phyloP scores from a whole-genome alignment of 1,140 invertebrate genomes.

The Brachionus koreanus region DNA sequence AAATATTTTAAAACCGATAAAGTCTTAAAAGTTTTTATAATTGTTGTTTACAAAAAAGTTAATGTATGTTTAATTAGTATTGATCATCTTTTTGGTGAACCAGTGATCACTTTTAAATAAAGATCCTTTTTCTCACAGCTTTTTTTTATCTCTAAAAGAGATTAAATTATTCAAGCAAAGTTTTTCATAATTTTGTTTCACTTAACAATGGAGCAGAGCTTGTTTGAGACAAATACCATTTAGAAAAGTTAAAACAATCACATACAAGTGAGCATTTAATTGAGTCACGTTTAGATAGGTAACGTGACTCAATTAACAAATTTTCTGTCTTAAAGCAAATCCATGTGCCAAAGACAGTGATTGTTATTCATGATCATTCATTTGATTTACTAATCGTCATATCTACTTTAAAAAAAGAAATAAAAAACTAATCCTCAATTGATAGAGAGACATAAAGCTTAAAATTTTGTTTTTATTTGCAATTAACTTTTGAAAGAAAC shows the following conservation, averaged over 20 bases:
- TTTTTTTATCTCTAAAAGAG: no score
- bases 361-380: background rate
- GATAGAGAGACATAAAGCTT: background rate
- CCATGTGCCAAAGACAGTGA: background rate
- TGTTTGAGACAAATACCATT: background rate
- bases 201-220: background rate
- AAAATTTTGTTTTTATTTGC: conserved; percentile 1
- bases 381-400: background rate
- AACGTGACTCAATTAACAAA: no score
- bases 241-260: background rate
- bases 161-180: no score
- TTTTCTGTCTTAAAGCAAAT: background rate
- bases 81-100: no score
- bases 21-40: no score
- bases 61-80: no score
- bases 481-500: conserved; percentile 8
- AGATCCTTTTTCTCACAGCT: no score
- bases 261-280: background rate
- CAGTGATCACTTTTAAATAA: no score
- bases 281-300: background rate
- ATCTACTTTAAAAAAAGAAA: background rate
- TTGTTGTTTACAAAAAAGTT: no score
- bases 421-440: background rate
- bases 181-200: background rate
- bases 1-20: no score